Base-by-base conservation (phyloP, 2,797 vertebrate species). In the Sebastes oblongus region DNA sequence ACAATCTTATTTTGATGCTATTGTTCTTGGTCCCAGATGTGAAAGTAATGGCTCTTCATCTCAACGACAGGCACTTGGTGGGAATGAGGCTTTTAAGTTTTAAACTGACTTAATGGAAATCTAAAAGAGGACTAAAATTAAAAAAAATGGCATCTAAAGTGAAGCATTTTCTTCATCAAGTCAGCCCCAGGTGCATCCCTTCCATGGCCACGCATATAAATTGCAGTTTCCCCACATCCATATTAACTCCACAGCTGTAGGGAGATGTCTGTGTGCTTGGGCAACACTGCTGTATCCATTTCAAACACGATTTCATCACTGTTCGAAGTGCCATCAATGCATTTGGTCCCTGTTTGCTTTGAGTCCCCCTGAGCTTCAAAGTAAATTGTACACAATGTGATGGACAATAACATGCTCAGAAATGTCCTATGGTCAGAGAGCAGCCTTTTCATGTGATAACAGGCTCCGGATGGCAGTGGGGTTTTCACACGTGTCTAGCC, bases 391-490 rank as follows among this genome's bases (percentile, higher is more conserved):
- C 72, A 79, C 82, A 86, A 80, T 85, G 72, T 13, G 46, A 72
- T 60, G 80, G 80, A 91, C 86, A 89, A 83, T 90, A 81, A 81
- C 80, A 25, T 25, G 84, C 86, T 89, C 77, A 71, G 72, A 86
- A 75, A 84, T 85, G 77, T 89, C 75, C 71, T 68, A 54, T 80
- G 89, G 83, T 85, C 82, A 81, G 86, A 84, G 67, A 87, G 84
- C 75, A 82, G 81, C 76, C 85, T 91, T 88, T 92, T 92, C 77
- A 87, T 87, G 85, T 88, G 89, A 90, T 91, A 93, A 93, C 90
- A 90, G 86, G 85, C 82, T 88, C 54, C 14, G 66, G 78, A 82
- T 87, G 85, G 86, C 80, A 83, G 78, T 56, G 12, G 69, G 82
- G 60, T 86, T 88, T 89, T 88, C 82, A 91, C 73, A 82, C 76